Conservation (phyloP, 2,113 vertebrate genomes). For the Tapirus terrestris region DNA sequence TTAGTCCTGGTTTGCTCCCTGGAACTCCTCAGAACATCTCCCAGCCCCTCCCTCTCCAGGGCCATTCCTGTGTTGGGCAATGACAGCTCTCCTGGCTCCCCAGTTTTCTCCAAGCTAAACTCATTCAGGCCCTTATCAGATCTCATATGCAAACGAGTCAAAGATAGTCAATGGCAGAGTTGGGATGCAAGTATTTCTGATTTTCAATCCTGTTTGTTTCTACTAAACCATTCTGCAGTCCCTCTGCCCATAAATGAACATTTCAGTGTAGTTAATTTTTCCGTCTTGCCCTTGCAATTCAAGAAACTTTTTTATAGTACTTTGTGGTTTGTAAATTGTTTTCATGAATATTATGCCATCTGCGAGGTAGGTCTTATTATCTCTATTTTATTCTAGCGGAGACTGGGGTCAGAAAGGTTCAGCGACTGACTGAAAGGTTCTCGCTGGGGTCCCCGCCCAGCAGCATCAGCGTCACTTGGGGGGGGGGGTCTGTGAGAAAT, state of each 20-base stretch:
- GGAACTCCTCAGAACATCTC: neutral
- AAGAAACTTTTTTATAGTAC: neutral
- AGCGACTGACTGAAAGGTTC: neutral
- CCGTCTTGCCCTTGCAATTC: neutral
- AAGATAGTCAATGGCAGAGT: neutral
- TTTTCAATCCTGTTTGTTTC: neutral
- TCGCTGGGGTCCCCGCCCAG: fast-evolving
- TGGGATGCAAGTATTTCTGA: neutral
- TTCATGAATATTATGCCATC: neutral
- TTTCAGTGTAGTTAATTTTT: neutral
- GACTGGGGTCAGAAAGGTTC: neutral
- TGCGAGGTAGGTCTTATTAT: neutral
- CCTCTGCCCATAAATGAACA: neutral
- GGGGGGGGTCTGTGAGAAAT: neutral
- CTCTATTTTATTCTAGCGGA: neutral
- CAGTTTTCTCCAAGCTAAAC: neutral
- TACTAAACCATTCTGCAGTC: neutral
- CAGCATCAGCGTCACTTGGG: fast-evolving
- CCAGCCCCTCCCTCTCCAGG: neutral
- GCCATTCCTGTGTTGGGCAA: no score
- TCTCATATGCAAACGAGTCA: neutral
- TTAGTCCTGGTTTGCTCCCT: neutral
- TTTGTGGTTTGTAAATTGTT: slow-evolving; percentile 13
- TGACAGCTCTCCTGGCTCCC: neutral
- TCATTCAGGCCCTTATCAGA: neutral